Evolutionary conservation across 1,140 invertebrate genomes (phyloP), one percentile per base, ranked within the genome.

Genomic region (Drosophila suzukii): DNA sequence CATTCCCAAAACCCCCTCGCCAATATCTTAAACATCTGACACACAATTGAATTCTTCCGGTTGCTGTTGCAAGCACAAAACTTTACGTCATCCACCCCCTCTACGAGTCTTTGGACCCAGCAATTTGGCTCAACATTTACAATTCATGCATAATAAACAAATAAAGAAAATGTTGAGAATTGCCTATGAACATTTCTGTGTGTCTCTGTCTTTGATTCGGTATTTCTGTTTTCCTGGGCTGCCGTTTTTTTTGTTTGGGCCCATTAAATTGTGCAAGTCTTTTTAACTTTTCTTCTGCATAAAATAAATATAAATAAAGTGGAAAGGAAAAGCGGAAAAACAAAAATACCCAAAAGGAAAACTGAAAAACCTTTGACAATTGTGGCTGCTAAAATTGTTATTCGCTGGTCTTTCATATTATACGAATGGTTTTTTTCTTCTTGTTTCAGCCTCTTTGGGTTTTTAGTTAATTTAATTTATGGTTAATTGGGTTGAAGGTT

Each of bases 71-170:
- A 80, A 67, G 47, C 39, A 72, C 47, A 67, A 86, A 80, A 68
- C 65, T 84, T 75, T 67, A 60, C 85, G 75, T 78, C 75, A 78
- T 71, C 75, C 49, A 8, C 30, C 13, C 30, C 47, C 7, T 17
- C 39, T 13, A 3, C 39, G 24, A 10, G 8, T 34, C 39, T 17
- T 6, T 20, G 24, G n/a, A 20, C 15, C 27, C 27, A 15, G 44
- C 65, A 49, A 71, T 71, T 71, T 70, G 63, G 51, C 67, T 79
- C 57, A 66, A 75, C 83, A 86, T 76, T 88, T 79, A 67, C 75
- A 89, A 81, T 89, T 89, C 77, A 84, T 89, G 84, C 84, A 89
- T 84, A 89, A 84, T 84, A 89, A 81, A 84, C 84, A 80, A 81
- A 84, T 81, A 89, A 78, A 86, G 62, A 78, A 83, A 75, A 67